Conservation (phyloP, 2,888 invertebrate genomes). For the Ectropis crepuscularia region DNA sequence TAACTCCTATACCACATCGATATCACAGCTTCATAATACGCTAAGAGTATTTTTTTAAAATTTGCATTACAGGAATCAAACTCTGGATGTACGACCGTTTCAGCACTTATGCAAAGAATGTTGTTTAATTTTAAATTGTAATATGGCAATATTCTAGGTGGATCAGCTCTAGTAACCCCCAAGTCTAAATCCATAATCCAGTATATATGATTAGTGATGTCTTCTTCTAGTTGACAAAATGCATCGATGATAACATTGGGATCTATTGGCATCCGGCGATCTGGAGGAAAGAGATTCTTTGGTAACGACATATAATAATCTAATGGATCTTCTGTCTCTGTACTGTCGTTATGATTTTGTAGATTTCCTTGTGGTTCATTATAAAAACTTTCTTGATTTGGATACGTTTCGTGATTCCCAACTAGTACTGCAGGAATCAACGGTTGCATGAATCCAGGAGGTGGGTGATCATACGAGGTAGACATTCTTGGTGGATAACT, state of each 20-base stretch:
- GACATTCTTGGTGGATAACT: constrained; percentile 39
- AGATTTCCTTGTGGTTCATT: no score
- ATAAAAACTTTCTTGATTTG: no score
- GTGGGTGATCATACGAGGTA: constrained; percentile 42
- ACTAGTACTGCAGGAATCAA: neutral
- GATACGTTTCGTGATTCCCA: constrained; percentile 8
- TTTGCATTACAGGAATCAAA: constrained; percentile 62
- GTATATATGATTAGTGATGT: constrained; percentile 50
- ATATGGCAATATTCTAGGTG: constrained; percentile 58
- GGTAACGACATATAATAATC: constrained; percentile 60
- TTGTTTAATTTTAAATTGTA: constrained; percentile 66
- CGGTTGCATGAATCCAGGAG: constrained; percentile 2
- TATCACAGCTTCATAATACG: constrained; percentile 66
- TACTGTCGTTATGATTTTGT: neutral
- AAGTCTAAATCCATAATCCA: constrained; percentile 73
- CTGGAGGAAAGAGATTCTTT: constrained; percentile 61
- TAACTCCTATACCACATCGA: constrained; percentile 69
- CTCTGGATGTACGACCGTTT: constrained; percentile 65
- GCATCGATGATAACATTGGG: constrained; percentile 69
- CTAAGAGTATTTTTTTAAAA: constrained; percentile 59
- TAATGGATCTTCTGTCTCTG: constrained; percentile 42
- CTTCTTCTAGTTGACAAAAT: constrained; percentile 58
- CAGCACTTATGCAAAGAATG: constrained; percentile 63
- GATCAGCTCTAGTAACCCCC: constrained; percentile 57
- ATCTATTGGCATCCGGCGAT: constrained; percentile 59